phyloP scores from a whole-genome alignment of 2,797 vertebrate species.

The Ceryle rudis region DNA sequence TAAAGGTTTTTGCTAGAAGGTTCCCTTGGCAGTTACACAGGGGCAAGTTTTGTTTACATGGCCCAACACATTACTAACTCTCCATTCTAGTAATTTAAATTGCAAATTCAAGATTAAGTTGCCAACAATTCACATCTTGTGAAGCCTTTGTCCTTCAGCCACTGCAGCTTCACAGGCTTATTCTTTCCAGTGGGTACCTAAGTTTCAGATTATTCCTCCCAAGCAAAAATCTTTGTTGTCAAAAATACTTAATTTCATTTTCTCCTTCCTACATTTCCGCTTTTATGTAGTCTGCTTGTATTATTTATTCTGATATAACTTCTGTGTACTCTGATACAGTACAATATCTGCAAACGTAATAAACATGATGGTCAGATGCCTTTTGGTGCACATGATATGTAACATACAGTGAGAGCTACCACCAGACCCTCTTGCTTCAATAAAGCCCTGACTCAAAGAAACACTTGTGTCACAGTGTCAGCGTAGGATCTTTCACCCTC shows the following conservation, averaged over 20 bases:
- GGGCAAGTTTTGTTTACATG: background rate
- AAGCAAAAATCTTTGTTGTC: background rate
- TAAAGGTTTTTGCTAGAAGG: background rate
- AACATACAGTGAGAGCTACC: background rate
- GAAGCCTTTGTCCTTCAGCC: background rate
- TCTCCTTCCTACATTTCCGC: background rate
- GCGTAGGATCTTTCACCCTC: background rate
- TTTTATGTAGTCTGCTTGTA: background rate
- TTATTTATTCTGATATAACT: background rate
- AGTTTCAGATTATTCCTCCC: background rate
- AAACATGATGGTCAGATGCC: background rate
- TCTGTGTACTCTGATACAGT: background rate
- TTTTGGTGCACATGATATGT: background rate
- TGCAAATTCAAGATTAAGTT: background rate
- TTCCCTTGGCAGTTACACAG: background rate
- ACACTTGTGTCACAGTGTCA: background rate
- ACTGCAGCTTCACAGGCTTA: background rate
- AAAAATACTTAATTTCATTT: background rate
- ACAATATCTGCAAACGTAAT: background rate
- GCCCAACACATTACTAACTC: background rate
- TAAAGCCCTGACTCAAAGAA: background rate
- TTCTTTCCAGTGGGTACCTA: background rate
- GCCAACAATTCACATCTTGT: background rate
- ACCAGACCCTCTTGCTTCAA: background rate
- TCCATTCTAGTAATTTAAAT: background rate